Evolutionary conservation across 2,888 invertebrate genomes (phyloP).

Genomic region (Idaea aversata): DNA sequence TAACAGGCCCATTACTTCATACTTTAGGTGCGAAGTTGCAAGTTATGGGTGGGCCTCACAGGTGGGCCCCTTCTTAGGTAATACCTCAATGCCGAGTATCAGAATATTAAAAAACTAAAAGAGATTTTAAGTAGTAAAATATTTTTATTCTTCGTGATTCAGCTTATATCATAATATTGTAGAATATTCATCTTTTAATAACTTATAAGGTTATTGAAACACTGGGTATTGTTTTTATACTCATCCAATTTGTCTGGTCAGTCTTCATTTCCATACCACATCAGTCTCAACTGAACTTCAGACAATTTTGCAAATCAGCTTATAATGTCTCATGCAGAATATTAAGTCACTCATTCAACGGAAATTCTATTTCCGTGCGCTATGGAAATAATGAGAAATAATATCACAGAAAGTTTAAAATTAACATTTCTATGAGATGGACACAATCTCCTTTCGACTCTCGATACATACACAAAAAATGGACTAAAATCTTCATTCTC

Average conservation of each 20-base stretch:
- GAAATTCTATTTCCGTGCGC: neutral
- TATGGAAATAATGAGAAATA: constrained; percentile 2
- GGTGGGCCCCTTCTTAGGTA: too few species aligned
- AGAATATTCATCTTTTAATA: neutral
- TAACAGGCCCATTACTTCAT: too few species aligned
- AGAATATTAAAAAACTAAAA: too few species aligned
- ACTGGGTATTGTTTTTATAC: neutral
- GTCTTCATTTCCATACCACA: constrained; percentile 8
- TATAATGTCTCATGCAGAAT: neutral
- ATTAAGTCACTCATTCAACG: neutral
- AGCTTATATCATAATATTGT: constrained; percentile 4
- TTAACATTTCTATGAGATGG: constrained; percentile 16
- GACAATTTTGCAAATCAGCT: neutral
- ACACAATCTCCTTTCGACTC: constrained; percentile 5
- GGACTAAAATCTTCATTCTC: neutral
- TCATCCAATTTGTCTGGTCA: neutral
- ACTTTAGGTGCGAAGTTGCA: too few species aligned
- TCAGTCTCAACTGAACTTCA: constrained; percentile 5
- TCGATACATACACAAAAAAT: too few species aligned
- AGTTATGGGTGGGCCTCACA: too few species aligned
- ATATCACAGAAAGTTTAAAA: constrained; percentile 25
- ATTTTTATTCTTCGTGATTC: constrained; percentile 10
- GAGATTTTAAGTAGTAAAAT: neutral
- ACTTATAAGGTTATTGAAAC: neutral
- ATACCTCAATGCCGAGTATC: too few species aligned